Percentiles rank a stretch among this genome's conserved stretches.
phyloP scores from a whole-genome alignment of 2,797 vertebrate species.

The Xiphorhynchus erythropygius region DNA sequence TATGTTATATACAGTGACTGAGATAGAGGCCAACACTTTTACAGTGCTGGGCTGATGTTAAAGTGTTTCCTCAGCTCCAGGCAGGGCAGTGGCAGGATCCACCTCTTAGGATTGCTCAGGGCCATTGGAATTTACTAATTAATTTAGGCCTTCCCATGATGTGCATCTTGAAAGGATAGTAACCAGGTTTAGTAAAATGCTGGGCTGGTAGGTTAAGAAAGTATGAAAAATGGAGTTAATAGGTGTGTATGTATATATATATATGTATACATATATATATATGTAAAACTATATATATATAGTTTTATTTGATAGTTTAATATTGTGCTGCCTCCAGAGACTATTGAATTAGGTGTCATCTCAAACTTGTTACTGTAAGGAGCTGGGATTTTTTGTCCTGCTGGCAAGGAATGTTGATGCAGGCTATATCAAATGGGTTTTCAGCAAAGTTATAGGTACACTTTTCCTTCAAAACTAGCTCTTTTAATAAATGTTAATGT shows the following conservation, averaged over 20 bases:
- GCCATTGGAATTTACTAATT: background rate
- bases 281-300: too few relatives aligned
- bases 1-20: background rate
- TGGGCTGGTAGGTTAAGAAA: background rate
- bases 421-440: background rate
- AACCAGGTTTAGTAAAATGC: background rate
- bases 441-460: background rate
- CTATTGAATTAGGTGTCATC: background rate
- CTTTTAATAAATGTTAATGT: background rate
- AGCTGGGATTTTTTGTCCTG: background rate
- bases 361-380: background rate
- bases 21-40: background rate
- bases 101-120: background rate
- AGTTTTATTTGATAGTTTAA: background rate
- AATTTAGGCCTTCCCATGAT: rapidly evolving
- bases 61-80: background rate
- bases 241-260: background rate
- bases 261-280: too few relatives aligned
- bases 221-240: background rate
- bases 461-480: background rate
- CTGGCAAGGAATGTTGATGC: background rate
- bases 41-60: background rate
- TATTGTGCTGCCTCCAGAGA: background rate
- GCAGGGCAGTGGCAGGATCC: background rate
- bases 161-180: rapidly evolving